These are phyloP conservation scores for Melanaphis sacchari DNA, from an alignment of 1,140 invertebrate species.

Conservation along the genomic window DNA sequence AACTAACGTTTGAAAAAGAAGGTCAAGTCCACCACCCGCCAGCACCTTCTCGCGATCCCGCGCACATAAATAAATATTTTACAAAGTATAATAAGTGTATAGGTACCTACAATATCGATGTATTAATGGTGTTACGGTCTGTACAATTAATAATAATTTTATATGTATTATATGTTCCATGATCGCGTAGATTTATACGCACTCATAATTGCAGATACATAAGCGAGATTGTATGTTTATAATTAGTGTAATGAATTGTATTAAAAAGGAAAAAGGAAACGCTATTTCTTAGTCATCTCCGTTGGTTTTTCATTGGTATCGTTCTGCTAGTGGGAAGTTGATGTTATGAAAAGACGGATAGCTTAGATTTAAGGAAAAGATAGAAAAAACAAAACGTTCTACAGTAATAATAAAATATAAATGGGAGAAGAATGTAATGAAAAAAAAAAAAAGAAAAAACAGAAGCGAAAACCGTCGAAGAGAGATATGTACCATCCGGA, in stretches of 20 bases:
- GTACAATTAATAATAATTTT: not conserved
- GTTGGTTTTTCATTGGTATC: not conserved
- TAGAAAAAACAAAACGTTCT: not conserved
- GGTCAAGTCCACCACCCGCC: not conserved
- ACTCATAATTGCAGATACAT: too few species aligned
- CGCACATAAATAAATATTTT: not conserved
- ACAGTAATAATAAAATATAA: not conserved
- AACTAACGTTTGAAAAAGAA: not conserved
- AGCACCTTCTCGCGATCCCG: not conserved
- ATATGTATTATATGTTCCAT: not conserved
- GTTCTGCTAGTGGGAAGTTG: not conserved
- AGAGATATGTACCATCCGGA: not conserved
- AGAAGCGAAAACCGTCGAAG: not conserved
- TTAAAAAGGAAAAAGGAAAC: too few species aligned
- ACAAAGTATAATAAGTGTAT: not conserved
- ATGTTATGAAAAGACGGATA: not conserved
- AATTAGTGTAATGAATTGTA: too few species aligned
- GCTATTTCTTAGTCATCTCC: too few species aligned
- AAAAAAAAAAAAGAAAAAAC: not conserved
- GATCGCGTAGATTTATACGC: not conserved
- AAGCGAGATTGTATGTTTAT: too few species aligned
- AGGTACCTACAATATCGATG: not conserved
- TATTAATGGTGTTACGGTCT: not conserved
- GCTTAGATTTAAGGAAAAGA: not conserved
- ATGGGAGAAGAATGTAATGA: not conserved